Percentiles rank a stretch among this genome's conserved stretches.
Evolutionary conservation across 2,888 invertebrate species (phyloP).

Genomic region (Dendrolimus houi): DNA sequence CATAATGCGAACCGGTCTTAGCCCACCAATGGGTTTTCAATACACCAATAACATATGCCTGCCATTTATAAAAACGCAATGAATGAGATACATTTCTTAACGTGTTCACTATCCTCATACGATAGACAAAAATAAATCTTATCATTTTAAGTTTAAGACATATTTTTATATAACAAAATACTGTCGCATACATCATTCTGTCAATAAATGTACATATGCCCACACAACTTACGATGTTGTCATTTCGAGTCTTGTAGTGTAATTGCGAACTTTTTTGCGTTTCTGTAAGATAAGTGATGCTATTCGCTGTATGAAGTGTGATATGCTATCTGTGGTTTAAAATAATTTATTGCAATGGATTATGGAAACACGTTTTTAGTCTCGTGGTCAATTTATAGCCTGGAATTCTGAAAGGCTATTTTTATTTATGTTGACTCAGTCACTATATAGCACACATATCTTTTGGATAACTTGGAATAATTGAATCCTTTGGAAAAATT

Average conservation of each 20-base stretch:
- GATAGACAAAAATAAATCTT: neutral
- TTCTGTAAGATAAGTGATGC: neutral
- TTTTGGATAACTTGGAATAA: too few species aligned
- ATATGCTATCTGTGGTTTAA: constrained; percentile 9
- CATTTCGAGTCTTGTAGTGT: neutral
- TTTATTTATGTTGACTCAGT: too few species aligned
- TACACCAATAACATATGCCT: constrained; percentile 54
- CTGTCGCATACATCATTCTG: neutral
- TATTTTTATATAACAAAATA: neutral
- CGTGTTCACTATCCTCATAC: neutral
- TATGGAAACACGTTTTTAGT: too few species aligned
- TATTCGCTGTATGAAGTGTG: too few species aligned
- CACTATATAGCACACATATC: too few species aligned
- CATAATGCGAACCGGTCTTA: constrained; percentile 55
- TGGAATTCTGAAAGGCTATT: too few species aligned
- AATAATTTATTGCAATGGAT: neutral
- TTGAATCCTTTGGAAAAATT: too few species aligned
- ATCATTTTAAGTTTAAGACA: neutral
- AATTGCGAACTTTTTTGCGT: neutral
- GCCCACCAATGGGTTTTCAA: constrained; percentile 59
- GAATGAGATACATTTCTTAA: constrained; percentile 1
- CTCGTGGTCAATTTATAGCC: too few species aligned
- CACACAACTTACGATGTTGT: constrained; percentile 1
- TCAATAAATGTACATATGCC: neutral
- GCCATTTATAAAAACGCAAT: constrained; percentile 5